Conservation (phyloP, 2,113 vertebrate genomes). For the Etheostoma cragini region DNA sequence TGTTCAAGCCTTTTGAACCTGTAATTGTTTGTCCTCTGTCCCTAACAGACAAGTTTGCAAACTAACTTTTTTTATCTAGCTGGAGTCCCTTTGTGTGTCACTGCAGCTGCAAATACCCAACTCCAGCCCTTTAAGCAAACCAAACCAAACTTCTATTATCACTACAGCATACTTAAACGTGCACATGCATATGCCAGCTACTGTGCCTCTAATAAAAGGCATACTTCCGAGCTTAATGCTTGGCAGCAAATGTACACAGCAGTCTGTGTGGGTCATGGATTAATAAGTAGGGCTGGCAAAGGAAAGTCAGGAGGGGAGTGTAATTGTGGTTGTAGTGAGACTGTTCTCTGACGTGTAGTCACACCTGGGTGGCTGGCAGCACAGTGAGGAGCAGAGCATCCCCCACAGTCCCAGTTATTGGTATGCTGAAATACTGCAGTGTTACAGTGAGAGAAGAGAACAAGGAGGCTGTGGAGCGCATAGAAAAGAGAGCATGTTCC, state of each 20-base stretch:
- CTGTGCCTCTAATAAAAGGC: not conserved
- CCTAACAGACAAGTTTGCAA: too few relatives aligned
- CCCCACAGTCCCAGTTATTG: slow-evolving; percentile 73
- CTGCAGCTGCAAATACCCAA: not conserved
- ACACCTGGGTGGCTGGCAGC: slow-evolving; percentile 79
- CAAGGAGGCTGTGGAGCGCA: slow-evolving; percentile 77
- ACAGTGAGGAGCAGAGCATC: slow-evolving; percentile 58
- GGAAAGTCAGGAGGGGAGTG: slow-evolving; percentile 50
- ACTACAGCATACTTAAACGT: not conserved
- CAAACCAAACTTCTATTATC: not conserved
- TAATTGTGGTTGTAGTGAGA: slow-evolving; percentile 76
- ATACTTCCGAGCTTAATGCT: not conserved
- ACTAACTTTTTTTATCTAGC: too few relatives aligned
- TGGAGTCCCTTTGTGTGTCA: too few relatives aligned
- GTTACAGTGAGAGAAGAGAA: slow-evolving; percentile 68
- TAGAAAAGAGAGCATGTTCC: slow-evolving; percentile 73
- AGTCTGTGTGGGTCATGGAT: slow-evolving; percentile 24
- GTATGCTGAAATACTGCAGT: slow-evolving; percentile 77
- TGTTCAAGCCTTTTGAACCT: too few relatives aligned
- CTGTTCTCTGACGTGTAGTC: slow-evolving; percentile 78
- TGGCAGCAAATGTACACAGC: slow-evolving; percentile 13
- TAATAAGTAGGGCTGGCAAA: slow-evolving; percentile 43
- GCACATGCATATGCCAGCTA: not conserved
- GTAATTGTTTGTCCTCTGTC: too few relatives aligned
- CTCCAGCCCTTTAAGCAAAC: not conserved